phyloP scores from a whole-genome alignment of 2,888 invertebrate genomes.

The Eupsilia transversa region DNA sequence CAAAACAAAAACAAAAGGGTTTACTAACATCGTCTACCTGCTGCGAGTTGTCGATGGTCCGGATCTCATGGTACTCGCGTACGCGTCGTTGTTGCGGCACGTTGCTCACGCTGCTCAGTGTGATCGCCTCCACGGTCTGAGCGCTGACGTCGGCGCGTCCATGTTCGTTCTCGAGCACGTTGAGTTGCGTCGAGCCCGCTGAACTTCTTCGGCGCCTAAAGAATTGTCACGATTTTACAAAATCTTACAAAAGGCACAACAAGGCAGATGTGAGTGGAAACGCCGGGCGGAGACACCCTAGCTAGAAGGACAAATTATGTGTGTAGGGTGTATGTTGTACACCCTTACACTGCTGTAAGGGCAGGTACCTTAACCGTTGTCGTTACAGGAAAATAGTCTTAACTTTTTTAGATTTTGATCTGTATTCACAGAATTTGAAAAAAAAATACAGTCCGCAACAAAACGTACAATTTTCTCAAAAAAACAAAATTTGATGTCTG shows the following conservation, averaged over 20 bases:
- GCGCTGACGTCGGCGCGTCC: slow-evolving; percentile 72
- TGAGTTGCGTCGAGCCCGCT: slow-evolving; percentile 79
- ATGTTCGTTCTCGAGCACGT: slow-evolving; percentile 78
- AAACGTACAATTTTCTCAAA: no score
- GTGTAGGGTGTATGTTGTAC: no score
- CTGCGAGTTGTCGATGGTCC: slow-evolving; percentile 76
- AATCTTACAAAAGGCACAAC: not conserved
- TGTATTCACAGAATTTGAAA: no score
- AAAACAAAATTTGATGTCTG: no score
- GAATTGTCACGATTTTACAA: not conserved
- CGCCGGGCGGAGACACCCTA: not conserved
- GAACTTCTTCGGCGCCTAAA: slow-evolving; percentile 85
- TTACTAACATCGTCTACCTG: slow-evolving; percentile 72
- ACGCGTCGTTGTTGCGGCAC: slow-evolving; percentile 85
- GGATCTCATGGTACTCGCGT: slow-evolving; percentile 80
- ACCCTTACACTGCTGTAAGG: no score
- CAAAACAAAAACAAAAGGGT: not conserved
- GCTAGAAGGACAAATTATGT: not conserved
- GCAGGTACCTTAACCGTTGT: no score
- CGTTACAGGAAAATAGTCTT: no score
- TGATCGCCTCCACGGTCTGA: slow-evolving; percentile 80
- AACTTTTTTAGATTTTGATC: no score
- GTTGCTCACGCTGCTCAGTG: slow-evolving; percentile 78
- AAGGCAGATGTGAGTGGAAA: not conserved
- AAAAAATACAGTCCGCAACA: no score